Base-by-base conservation (phyloP, 2,113 vertebrate genomes). In the Percopsis transmontana region DNA sequence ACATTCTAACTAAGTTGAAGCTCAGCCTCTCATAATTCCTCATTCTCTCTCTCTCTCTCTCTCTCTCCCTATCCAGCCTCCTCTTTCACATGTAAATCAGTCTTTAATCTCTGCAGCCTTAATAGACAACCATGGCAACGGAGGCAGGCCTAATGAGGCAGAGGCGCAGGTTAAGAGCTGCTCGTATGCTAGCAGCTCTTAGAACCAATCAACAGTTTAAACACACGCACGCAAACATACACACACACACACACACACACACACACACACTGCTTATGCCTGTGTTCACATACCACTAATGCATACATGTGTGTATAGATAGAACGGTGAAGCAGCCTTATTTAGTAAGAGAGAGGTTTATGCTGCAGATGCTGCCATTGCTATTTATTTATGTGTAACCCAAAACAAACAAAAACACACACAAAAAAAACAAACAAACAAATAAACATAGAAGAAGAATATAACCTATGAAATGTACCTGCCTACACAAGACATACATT, bases 51-150 rank as follows among this genome's bases (percentile, higher is more conserved):
- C 65, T 63, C 69, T 52, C 56, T 60, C 61, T 72, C 67, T 53
- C 69, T 54, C 69, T 65, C 72, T 53, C 75, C 58, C 55, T n/a
- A 39, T 47, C 67, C 39, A 56, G 70, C 67, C 79, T 78, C 79
- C 70, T 84, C 85, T 88, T 90, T 90, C 87, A 85, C 88, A 90
- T 91, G 90, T 76, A 91, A 91, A 91, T 90, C 21, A 87, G 82
- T 76, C 83, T 87, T 89, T 90, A 91, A 91, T 91, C 89, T 86
- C 75, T 58, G 40, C 80, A 76, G 73, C 76, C 79, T 77, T 90
- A 89, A 90, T 90, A 85, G 90, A 90, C 84, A 86, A 79, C 88
- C 88, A 90, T 89, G 88, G 90, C 88, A 90, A 91, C 90, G 61
- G 81, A 76, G 81, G 85, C 88, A 80, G 78, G 72, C 81, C 83